A percentile compares a stretch with the other conserved stretches of the same genome.
These are phyloP conservation scores for Pogonognathellus flavescens DNA, from an alignment of 1,140 invertebrate species.

Conservation along the genomic window DNA sequence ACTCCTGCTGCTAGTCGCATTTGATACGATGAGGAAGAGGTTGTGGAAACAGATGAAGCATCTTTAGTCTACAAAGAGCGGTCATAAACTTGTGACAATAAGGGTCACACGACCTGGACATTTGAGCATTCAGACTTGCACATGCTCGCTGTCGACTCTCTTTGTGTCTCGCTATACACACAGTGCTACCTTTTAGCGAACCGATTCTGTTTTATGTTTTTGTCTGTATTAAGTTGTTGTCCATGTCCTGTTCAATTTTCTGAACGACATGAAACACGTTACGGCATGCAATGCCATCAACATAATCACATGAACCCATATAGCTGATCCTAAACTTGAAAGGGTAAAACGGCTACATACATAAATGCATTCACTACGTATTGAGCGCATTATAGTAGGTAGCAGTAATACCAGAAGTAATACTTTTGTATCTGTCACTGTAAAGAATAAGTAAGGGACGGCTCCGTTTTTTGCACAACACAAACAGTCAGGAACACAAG, in stretches of 20 bases:
- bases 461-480: constrained; percentile 28
- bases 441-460: not conserved
- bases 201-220: constrained; percentile 43
- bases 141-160: not conserved
- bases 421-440: too few relatives aligned
- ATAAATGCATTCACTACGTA: too few relatives aligned
- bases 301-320: not conserved
- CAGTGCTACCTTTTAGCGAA: not conserved
- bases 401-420: too few relatives aligned
- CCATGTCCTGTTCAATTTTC: constrained; percentile 36
- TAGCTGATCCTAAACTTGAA: too few relatives aligned
- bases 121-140: constrained; percentile 34
- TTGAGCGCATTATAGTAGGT: too few relatives aligned
- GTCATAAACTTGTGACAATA: constrained; percentile 36
- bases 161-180: not conserved
- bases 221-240: constrained; percentile 36
- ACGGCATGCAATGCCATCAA: not conserved
- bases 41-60: constrained; percentile 33
- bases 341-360: too few relatives aligned
- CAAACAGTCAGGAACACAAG: constrained; percentile 22
- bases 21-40: not conserved
- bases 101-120: constrained; percentile 47
- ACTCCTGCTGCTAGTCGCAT: too few relatives aligned
- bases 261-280: constrained; percentile 12
- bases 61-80: constrained; percentile 1